phyloP scores from a whole-genome alignment of 2,888 invertebrate species.

The Cepaea hortensis region DNA sequence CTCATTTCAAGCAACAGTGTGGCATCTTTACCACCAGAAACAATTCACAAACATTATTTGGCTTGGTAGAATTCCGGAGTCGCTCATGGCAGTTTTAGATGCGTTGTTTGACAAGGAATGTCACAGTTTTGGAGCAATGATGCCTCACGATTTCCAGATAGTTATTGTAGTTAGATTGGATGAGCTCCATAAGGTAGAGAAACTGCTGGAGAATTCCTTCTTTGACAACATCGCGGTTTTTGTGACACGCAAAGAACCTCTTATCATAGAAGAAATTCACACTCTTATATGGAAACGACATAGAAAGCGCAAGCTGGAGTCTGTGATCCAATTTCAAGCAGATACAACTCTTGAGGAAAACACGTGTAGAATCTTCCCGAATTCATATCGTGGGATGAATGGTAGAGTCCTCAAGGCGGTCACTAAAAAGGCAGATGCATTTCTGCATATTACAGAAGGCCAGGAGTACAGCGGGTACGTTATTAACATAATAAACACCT shows the following conservation, averaged over 20 bases:
- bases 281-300: background rate
- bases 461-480: background rate
- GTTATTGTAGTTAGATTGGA: background rate
- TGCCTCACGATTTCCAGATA: background rate
- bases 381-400: background rate
- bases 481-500: background rate
- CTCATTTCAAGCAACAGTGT: background rate
- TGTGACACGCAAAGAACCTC: background rate
- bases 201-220: background rate
- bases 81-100: background rate
- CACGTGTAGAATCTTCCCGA: constrained; percentile 11
- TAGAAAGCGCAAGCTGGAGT: background rate
- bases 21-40: background rate
- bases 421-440: background rate
- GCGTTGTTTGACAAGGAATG: background rate
- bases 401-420: background rate
- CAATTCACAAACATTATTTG: background rate
- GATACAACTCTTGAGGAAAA: background rate
- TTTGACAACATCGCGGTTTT: background rate
- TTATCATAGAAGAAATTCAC: background rate
- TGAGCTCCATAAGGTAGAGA: background rate
- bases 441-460: background rate
- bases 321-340: constrained; percentile 4
- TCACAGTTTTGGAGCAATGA: background rate
- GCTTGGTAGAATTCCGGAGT: background rate